Conservation (phyloP, 2,797 vertebrate genomes). For the Onychomys torridus region DNA sequence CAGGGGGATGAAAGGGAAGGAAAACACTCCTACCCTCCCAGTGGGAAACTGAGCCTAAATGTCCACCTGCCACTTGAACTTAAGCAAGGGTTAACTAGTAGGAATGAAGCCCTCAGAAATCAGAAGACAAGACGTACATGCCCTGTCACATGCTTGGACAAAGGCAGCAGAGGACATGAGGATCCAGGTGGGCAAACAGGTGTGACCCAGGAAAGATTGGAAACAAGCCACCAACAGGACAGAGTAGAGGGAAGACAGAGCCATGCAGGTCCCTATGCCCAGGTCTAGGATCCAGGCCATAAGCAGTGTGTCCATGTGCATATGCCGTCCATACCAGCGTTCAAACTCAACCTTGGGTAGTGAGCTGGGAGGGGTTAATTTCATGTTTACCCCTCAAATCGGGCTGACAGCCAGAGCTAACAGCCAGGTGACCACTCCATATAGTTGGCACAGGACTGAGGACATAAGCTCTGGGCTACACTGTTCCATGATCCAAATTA, state of each 20-base stretch:
- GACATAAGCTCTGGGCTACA: not conserved
- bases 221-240: rapidly evolving
- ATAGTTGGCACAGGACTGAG: rapidly evolving
- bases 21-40: not conserved
- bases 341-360: not conserved
- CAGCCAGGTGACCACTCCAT: rapidly evolving
- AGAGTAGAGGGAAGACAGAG: rapidly evolving
- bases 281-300: rapidly evolving
- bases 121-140: not conserved
- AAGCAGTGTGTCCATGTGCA: not conserved
- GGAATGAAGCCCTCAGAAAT: not conserved
- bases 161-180: not conserved
- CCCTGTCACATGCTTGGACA: rapidly evolving
- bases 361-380: too few relatives aligned
- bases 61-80: rapidly evolving
- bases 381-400: not conserved
- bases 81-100: rapidly evolving
- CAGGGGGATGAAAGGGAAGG: not conserved
- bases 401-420: not conserved
- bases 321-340: too few relatives aligned
- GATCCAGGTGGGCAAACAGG: not conserved
- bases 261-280: rapidly evolving
- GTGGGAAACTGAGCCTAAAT: rapidly evolving
- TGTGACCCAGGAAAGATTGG: not conserved
- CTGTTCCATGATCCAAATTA: not conserved